Conservation (phyloP, 1,140 invertebrate genomes). For the Drosophila parabipectinata region DNA sequence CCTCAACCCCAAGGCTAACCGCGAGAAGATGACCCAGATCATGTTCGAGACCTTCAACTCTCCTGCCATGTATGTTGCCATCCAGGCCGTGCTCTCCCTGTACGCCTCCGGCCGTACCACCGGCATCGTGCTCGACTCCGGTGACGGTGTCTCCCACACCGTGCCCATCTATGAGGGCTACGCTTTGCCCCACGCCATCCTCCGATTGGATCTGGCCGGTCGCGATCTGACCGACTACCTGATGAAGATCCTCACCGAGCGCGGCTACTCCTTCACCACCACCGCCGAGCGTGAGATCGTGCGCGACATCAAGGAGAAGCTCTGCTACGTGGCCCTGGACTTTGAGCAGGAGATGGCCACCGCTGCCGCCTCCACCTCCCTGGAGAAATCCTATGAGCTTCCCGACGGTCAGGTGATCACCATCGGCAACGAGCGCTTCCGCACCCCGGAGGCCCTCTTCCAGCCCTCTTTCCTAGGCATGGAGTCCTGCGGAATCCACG, state of each 20-base stretch:
- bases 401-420: conserved; percentile 95
- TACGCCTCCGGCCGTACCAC: conserved; percentile 95
- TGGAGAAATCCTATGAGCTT: conserved; percentile 94
- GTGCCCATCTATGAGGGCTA: conserved; percentile 94
- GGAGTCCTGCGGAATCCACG: conserved; percentile 96
- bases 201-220: conserved; percentile 95
- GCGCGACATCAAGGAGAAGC: conserved; percentile 93
- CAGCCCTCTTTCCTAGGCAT: conserved; percentile 95
- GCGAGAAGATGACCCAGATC: conserved; percentile 94
- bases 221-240: conserved; percentile 93
- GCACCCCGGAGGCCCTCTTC: conserved; percentile 96
- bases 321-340: conserved; percentile 93
- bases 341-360: conserved; percentile 95
- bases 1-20: conserved; percentile 92
- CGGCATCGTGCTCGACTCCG: conserved; percentile 92
- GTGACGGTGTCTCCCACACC: conserved; percentile 94
- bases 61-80: conserved; percentile 91
- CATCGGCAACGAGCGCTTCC: conserved; percentile 97
- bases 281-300: conserved; percentile 93
- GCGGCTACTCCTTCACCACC: conserved; percentile 89
- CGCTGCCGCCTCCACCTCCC: conserved; percentile 91
- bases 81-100: conserved; percentile 90
- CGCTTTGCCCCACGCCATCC: conserved; percentile 91
- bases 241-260: conserved; percentile 95
- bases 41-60: conserved; percentile 93